Evolutionary conservation across 2,113 vertebrate genomes (phyloP).

Genomic region (Syngnathus typhle): DNA sequence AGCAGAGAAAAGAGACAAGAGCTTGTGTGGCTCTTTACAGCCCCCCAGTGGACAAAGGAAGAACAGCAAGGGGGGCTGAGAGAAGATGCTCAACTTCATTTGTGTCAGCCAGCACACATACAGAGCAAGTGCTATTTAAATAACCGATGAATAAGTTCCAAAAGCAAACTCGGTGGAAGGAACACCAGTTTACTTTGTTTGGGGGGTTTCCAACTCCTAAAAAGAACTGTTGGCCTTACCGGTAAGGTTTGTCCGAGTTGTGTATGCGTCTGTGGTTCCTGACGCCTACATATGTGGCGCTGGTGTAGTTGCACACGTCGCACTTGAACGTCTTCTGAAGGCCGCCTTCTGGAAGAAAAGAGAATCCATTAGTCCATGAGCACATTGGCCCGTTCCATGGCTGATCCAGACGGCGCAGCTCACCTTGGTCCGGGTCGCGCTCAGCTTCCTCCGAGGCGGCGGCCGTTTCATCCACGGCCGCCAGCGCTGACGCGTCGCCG

Average conservation of each 20-base stretch:
- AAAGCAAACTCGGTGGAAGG: background rate
- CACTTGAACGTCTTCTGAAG: constrained; percentile 84
- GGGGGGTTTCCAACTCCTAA: background rate
- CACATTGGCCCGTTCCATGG: background rate
- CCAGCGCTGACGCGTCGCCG: constrained; percentile 33
- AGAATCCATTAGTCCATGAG: background rate
- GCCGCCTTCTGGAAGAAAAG: constrained; percentile 35
- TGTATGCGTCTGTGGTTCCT: constrained; percentile 94
- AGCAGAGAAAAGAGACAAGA: background rate
- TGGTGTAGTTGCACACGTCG: constrained; percentile 91
- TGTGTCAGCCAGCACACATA: too few species aligned
- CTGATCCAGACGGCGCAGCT: background rate
- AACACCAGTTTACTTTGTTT: background rate
- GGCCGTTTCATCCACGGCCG: constrained; percentile 44
- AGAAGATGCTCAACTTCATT: background rate
- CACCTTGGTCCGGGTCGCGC: constrained; percentile 53
- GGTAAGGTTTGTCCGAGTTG: constrained; percentile 91
- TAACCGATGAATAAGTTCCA: background rate
- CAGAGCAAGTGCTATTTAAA: too few species aligned
- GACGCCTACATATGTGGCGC: constrained; percentile 89
- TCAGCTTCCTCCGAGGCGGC: constrained; percentile 48
- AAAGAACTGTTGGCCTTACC: constrained; percentile 67
- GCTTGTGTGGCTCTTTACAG: constrained; percentile 17
- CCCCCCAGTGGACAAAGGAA: constrained; percentile 46
- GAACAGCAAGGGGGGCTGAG: background rate